phyloP scores from a whole-genome alignment of 2,113 vertebrate genomes.

The Mirounga angustirostris region DNA sequence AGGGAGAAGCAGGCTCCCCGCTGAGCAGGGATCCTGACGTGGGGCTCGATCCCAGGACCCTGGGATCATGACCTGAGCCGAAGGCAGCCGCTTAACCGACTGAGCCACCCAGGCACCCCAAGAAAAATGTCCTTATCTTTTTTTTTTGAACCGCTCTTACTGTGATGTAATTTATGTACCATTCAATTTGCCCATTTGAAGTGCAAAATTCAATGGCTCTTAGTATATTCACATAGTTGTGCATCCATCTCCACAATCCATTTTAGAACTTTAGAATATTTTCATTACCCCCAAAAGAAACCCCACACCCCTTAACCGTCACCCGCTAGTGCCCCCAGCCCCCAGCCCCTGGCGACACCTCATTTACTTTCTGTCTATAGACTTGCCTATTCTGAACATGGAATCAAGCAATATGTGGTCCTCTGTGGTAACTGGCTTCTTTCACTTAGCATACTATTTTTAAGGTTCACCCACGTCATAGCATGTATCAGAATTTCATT shows the following conservation, averaged over 20 bases:
- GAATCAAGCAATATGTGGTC: background rate
- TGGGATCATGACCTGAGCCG: too few species aligned
- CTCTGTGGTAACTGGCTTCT: background rate
- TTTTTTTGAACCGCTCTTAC: background rate
- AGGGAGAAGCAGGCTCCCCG: too few species aligned
- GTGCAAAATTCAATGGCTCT: background rate
- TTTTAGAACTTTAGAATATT: background rate
- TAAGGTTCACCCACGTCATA: background rate
- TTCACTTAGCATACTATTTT: background rate
- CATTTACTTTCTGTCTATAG: background rate
- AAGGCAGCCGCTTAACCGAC: too few species aligned
- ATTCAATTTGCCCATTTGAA: background rate
- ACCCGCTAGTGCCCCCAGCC: background rate
- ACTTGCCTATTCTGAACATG: background rate
- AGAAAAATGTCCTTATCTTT: background rate
- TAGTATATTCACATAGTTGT: background rate
- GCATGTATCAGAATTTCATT: background rate
- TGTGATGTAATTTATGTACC: background rate
- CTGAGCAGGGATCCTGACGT: too few species aligned
- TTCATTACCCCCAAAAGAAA: background rate
- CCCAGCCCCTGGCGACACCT: background rate
- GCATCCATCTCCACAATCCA: background rate
- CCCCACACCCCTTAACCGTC: background rate
- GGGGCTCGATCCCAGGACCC: too few species aligned
- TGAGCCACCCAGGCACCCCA: too few species aligned